Evolutionary conservation across 2,888 invertebrate genomes (phyloP), one percentile per base, ranked within the genome.

Genomic region (Netelia virgata): DNA sequence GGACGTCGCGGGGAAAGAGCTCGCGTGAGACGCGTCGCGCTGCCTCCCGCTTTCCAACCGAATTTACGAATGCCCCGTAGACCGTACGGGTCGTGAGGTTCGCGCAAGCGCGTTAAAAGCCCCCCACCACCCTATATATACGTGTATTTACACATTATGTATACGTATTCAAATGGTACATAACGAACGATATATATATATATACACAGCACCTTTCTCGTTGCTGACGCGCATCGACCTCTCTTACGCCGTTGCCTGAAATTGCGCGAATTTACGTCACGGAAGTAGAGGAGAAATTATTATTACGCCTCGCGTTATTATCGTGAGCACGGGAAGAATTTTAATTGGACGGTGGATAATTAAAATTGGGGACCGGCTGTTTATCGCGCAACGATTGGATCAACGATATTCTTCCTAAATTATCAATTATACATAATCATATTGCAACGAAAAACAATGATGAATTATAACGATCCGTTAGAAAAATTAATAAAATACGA

Each of bases 21-120:
- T 57, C 43, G 10, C 6, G 10, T 11, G 28, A 36, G n/a, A 23
- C 36, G 36, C 36, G 36, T 41, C 59, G 59, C 43, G 57, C 9
- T 68, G 76, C 43, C 6, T 41, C 16, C 14, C 8, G 36, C 68
- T 61, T 28, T 18, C 28, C 72, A 57, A 20, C 68, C 63, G 50
- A 79, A 70, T 69, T 36, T 57, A 20, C 64, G 55, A 57, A 59
- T 28, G 73, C 0, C 64, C 3, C 68, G 72, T 64, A 68, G 36
- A 18, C 0, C n/a, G 18, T 55, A 10, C 23, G 61, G 74, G 18
- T 57, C 16, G 18, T 6, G 41, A 74, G 43, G 63, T 57, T 64
- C 55, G 83, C 78, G 75, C 79, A 79, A 83, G 61, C 74, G 83
- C 74, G 50, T 59, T 50, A 55, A 50, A 36, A 36, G 36, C 36